Percentiles rank a stretch among this genome's conserved stretches.
Evolutionary conservation across 2,888 invertebrate species (phyloP).

Genomic region (Heliconius ethilla): DNA sequence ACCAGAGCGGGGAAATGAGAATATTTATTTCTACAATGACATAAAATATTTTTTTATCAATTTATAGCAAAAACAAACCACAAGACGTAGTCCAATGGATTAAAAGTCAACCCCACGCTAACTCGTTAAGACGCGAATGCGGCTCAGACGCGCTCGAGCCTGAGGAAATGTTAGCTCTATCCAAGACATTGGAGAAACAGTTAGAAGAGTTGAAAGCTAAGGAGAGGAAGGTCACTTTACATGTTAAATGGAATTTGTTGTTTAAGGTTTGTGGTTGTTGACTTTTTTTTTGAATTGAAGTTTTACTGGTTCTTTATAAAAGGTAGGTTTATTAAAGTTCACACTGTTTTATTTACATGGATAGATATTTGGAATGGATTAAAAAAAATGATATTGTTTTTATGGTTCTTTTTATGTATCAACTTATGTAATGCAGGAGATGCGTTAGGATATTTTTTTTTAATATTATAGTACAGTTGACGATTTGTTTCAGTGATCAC

Average conservation of each 20-base stretch:
- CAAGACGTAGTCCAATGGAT: slow-evolving; percentile 86
- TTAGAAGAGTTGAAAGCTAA: slow-evolving; percentile 50
- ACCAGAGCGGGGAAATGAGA: neutral
- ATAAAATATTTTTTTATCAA: neutral
- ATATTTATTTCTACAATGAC: neutral
- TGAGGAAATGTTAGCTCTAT: slow-evolving; percentile 77
- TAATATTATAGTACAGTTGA: too few relatives aligned
- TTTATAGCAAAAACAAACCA: slow-evolving; percentile 62
- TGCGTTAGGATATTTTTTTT: too few relatives aligned
- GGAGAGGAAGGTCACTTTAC: slow-evolving; percentile 84
- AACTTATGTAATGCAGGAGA: too few relatives aligned
- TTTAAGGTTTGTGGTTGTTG: slow-evolving; percentile 81
- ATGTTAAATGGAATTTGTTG: slow-evolving; percentile 90
- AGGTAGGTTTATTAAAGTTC: too few relatives aligned
- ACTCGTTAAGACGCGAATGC: slow-evolving; percentile 84
- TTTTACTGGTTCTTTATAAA: too few relatives aligned
- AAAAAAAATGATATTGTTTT: too few relatives aligned
- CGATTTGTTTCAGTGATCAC: too few relatives aligned
- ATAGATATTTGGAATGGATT: too few relatives aligned
- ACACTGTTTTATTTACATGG: too few relatives aligned
- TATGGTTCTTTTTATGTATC: too few relatives aligned
- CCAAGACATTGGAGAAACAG: slow-evolving; percentile 65
- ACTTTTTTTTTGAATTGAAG: neutral
- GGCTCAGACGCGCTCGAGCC: slow-evolving; percentile 88
- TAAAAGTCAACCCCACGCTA: slow-evolving; percentile 85